Conservation (phyloP, 1,140 invertebrate genomes). For the Eufriesea mexicana region DNA sequence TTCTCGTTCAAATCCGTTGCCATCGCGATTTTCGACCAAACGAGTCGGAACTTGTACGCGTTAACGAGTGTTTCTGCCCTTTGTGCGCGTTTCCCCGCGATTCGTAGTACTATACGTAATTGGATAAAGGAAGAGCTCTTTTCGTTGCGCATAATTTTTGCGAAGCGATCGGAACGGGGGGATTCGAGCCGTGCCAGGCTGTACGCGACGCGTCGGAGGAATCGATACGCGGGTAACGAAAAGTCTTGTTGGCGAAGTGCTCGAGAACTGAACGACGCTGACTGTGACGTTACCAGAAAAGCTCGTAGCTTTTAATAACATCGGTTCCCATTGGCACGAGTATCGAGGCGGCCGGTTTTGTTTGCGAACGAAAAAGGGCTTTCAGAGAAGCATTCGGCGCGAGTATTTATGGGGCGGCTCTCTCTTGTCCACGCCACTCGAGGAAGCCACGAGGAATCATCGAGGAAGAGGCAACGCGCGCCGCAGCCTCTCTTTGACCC, state of each 20-base stretch:
- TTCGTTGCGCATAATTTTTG: not conserved
- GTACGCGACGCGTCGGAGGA: not conserved
- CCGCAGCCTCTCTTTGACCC: constrained; percentile 63
- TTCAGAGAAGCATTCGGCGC: constrained; percentile 57
- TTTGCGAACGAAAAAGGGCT: constrained; percentile 55
- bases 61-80: too few relatives aligned
- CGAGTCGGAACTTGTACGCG: too few relatives aligned
- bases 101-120: too few relatives aligned
- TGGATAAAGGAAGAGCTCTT: not conserved
- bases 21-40: too few relatives aligned
- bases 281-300: constrained; percentile 23
- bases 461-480: constrained; percentile 14
- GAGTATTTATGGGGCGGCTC: constrained; percentile 60
- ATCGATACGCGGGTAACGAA: constrained; percentile 28
- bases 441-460: constrained; percentile 48
- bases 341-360: constrained; percentile 47
- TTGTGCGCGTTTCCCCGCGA: too few relatives aligned
- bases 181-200: not conserved
- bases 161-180: not conserved
- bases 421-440: constrained; percentile 52
- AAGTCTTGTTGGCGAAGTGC: constrained; percentile 25
- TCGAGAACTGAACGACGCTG: constrained; percentile 21
- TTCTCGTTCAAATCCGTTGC: not conserved
- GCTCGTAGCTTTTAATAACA: constrained; percentile 52
- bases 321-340: constrained; percentile 42